Percentiles rank a stretch among this genome's conserved stretches.
Evolutionary conservation across 2,888 invertebrate genomes (phyloP).

Genomic region (Sphecodes monilicornis): DNA sequence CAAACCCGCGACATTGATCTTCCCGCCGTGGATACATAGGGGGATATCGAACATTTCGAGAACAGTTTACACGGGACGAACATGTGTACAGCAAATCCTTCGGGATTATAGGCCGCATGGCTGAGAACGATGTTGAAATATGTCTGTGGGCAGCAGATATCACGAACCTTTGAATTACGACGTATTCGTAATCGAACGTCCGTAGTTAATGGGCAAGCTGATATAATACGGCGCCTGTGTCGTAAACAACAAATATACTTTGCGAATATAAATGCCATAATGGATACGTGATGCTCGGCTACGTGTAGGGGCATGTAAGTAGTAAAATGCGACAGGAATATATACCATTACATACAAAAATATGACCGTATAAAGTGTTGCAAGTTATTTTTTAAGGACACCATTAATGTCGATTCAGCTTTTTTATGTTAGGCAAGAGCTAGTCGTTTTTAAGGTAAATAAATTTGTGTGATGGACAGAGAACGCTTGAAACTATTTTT

Average conservation of each 20-base stretch:
- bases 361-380: too few species aligned
- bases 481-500: neutral
- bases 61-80: slow-evolving; percentile 80
- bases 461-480: neutral
- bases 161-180: slow-evolving; percentile 79
- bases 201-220: slow-evolving; percentile 59
- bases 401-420: neutral
- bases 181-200: slow-evolving; percentile 68
- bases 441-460: neutral
- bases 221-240: slow-evolving; percentile 49
- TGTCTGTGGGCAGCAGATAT: slow-evolving; percentile 78
- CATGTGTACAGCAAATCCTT: slow-evolving; percentile 83
- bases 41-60: slow-evolving; percentile 81
- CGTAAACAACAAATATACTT: slow-evolving; percentile 52
- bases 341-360: neutral
- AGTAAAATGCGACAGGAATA: slow-evolving; percentile 20
- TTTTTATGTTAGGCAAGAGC: neutral
- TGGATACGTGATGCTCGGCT: neutral
- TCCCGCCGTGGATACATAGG: slow-evolving; percentile 73
- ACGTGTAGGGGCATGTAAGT: neutral
- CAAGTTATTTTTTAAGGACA: neutral
- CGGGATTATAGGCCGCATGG: slow-evolving; percentile 80
- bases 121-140: slow-evolving; percentile 80
- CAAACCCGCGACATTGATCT: slow-evolving; percentile 80
- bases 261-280: slow-evolving; percentile 28